These are phyloP conservation scores for Zosterops borbonicus DNA, from an alignment of 2,113 vertebrate genomes.

Conservation along the genomic window DNA sequence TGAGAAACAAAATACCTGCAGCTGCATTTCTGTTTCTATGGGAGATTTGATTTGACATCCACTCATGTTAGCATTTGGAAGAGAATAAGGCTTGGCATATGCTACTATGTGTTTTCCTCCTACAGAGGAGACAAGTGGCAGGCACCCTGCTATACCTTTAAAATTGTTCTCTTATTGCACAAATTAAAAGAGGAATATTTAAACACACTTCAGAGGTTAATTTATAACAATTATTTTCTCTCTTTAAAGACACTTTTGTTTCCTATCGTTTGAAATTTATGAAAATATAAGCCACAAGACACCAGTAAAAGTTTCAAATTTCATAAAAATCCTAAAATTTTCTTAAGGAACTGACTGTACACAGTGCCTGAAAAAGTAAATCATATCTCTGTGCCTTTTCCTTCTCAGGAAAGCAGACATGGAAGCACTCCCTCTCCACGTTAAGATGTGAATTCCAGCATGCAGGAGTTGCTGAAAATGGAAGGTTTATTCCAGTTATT, in stretches of 20 bases:
- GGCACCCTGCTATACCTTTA: slow-evolving; percentile 49
- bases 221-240: slow-evolving; percentile 56
- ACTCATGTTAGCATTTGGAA: slow-evolving; percentile 56
- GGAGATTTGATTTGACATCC: slow-evolving; percentile 66
- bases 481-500: background rate
- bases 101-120: slow-evolving; percentile 58
- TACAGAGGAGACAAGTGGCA: slow-evolving; percentile 53
- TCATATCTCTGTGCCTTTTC: background rate
- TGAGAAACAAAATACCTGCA: slow-evolving; percentile 57
- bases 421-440: background rate
- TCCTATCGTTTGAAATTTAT: slow-evolving; percentile 1
- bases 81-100: slow-evolving; percentile 59
- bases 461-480: background rate
- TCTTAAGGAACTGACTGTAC: background rate
- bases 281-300: slow-evolving; percentile 18
- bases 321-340: background rate
- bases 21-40: slow-evolving; percentile 61
- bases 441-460: background rate
- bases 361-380: background rate
- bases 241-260: slow-evolving; percentile 29
- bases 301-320: background rate
- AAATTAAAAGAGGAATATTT: slow-evolving; percentile 67
- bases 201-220: slow-evolving; percentile 51
- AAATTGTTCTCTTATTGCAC: slow-evolving; percentile 53
- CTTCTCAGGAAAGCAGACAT: background rate